Percentiles rank a stretch among this genome's conserved stretches.
Evolutionary conservation across 2,888 invertebrate genomes (phyloP).

Genomic region (Hedya salicella): DNA sequence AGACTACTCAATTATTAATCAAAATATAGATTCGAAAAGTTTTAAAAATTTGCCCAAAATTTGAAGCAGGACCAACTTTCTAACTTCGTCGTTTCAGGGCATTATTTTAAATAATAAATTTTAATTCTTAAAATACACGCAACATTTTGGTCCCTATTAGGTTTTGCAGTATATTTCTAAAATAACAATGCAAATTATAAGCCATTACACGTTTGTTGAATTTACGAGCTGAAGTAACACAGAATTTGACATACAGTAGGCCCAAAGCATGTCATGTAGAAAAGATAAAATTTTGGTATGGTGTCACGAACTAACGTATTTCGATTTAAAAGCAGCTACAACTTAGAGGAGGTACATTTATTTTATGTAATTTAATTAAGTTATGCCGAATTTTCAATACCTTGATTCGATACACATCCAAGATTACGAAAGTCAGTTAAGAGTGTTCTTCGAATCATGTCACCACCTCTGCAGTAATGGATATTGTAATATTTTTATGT

Average conservation of each 20-base stretch:
- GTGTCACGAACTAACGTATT: no score
- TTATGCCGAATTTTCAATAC: no score
- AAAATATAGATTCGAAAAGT: neutral
- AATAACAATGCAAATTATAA: slow-evolving; percentile 45
- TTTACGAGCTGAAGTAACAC: slow-evolving; percentile 41
- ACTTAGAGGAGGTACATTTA: no score
- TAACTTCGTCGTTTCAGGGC: neutral
- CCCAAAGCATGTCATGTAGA: neutral
- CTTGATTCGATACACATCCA: no score
- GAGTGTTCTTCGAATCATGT: no score
- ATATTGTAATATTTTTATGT: no score
- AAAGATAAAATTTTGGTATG: no score
- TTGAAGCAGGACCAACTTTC: neutral
- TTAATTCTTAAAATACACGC: neutral
- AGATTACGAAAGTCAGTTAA: no score
- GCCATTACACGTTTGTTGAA: slow-evolving; percentile 43
- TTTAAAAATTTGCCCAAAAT: neutral
- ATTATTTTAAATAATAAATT: neutral
- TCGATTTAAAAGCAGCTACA: no score
- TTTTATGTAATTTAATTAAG: no score
- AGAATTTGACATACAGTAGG: neutral
- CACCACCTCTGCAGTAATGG: no score
- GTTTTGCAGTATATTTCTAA: slow-evolving; percentile 13
- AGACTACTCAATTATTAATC: neutral
- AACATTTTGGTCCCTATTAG: neutral